Evolutionary conservation across 2,113 vertebrate species (phyloP).

Genomic region (Paradisaea rubra): DNA sequence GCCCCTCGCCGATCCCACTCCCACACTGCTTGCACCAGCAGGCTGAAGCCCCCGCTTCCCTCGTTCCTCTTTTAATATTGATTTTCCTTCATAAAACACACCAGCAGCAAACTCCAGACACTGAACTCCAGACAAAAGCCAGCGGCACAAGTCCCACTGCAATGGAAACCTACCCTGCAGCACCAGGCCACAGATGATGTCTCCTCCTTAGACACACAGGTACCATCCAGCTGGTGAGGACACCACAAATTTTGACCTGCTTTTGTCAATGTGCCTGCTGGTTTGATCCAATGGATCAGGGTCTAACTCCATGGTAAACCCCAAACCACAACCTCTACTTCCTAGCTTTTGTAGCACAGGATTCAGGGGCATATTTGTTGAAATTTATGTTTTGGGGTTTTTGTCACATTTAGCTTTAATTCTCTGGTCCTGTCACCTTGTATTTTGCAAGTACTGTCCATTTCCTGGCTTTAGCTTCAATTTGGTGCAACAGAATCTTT

Average conservation of each 20-base stretch:
- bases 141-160: neutral
- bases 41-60: neutral
- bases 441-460: constrained; percentile 1
- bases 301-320: neutral
- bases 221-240: neutral
- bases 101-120: neutral
- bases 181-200: neutral
- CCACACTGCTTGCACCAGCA: neutral
- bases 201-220: neutral
- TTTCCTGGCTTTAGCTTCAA: constrained; percentile 22
- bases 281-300: neutral
- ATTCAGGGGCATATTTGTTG: neutral
- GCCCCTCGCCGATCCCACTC: neutral
- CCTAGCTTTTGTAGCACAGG: neutral
- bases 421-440: neutral
- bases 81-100: neutral
- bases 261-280: neutral
- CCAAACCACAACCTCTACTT: neutral
- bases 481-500: constrained; percentile 21
- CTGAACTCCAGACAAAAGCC: neutral
- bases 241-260: neutral
- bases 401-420: neutral
- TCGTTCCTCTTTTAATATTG: neutral
- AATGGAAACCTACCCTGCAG: neutral
- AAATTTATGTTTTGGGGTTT: neutral